These are phyloP conservation scores for Bombus pyrosoma DNA, from an alignment of 1,140 invertebrate genomes.

Conservation along the genomic window DNA sequence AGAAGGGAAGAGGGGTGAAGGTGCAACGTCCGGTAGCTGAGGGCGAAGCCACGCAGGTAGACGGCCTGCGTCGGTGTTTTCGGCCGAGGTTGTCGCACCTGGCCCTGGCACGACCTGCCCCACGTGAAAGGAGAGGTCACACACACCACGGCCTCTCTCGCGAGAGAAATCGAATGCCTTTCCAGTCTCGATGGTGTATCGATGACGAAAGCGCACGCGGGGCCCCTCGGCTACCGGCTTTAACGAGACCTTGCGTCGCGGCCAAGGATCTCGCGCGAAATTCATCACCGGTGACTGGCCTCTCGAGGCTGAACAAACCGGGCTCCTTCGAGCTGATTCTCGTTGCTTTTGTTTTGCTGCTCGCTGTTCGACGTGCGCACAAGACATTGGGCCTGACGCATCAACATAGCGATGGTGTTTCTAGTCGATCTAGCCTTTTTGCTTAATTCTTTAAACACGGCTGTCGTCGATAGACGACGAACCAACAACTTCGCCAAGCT, in stretches of 20 bases:
- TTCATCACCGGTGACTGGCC: slow-evolving; percentile 28
- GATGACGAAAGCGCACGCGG: slow-evolving; percentile 51
- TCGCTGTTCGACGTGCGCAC: not conserved
- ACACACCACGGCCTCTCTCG: not conserved
- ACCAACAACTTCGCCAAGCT: no score
- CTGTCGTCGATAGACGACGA: no score
- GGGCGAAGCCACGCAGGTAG: slow-evolving; percentile 41
- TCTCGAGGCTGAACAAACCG: not conserved
- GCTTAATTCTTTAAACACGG: no score
- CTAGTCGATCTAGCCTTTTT: no score
- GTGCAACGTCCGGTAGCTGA: slow-evolving; percentile 28
- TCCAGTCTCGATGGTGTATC: slow-evolving; percentile 43
- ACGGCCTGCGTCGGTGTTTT: slow-evolving; percentile 49
- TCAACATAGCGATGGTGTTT: no score
- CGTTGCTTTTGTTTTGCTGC: not conserved
- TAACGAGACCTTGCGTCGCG: slow-evolving; percentile 57
- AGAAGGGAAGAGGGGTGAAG: no score
- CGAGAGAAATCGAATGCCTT: slow-evolving; percentile 61
- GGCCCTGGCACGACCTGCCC: slow-evolving; percentile 66
- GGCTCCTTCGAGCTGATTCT: not conserved
- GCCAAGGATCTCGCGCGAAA: slow-evolving; percentile 60
- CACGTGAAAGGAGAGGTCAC: slow-evolving; percentile 68
- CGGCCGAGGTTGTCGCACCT: slow-evolving; percentile 52
- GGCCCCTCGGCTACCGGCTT: slow-evolving; percentile 21
- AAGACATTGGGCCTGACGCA: no score